Conservation (phyloP, 1,140 invertebrate genomes). For the Calephelis virginiensis region DNA sequence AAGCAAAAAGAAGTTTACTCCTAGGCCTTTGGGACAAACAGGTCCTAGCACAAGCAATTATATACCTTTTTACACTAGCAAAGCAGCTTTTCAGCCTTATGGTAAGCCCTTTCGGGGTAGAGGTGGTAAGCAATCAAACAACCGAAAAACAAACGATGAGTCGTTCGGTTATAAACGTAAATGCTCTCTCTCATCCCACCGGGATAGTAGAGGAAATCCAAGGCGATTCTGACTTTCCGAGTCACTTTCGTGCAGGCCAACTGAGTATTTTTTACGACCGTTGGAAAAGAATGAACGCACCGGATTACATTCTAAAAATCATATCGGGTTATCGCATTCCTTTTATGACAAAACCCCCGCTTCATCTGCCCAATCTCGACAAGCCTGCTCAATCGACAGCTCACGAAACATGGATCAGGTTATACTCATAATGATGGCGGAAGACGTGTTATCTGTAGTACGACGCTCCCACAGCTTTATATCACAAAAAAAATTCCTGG, state of each 20-base stretch:
- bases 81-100: neutral
- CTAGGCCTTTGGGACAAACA: neutral
- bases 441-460: neutral
- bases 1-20: neutral
- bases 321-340: slow-evolving; percentile 23
- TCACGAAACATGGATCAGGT: neutral
- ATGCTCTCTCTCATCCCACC: slow-evolving; percentile 24
- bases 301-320: slow-evolving; percentile 20
- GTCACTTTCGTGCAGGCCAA: slow-evolving; percentile 16
- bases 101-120: slow-evolving; percentile 12
- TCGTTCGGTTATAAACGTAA: slow-evolving; percentile 3
- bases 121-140: slow-evolving; percentile 3
- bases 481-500: slow-evolving; percentile 19
- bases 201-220: slow-evolving; percentile 25
- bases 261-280: slow-evolving; percentile 2
- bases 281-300: slow-evolving; percentile 15
- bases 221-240: slow-evolving; percentile 20
- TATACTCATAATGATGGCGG: neutral
- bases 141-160: slow-evolving; percentile 8
- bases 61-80: slow-evolving; percentile 4
- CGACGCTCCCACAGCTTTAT: slow-evolving; percentile 17
- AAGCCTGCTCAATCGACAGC: neutral
- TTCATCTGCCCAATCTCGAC: neutral
- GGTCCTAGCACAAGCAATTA: neutral
- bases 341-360: slow-evolving; percentile 13